Evolutionary conservation across 2,113 vertebrate genomes (phyloP).

Genomic region (Nerophis ophidion): DNA sequence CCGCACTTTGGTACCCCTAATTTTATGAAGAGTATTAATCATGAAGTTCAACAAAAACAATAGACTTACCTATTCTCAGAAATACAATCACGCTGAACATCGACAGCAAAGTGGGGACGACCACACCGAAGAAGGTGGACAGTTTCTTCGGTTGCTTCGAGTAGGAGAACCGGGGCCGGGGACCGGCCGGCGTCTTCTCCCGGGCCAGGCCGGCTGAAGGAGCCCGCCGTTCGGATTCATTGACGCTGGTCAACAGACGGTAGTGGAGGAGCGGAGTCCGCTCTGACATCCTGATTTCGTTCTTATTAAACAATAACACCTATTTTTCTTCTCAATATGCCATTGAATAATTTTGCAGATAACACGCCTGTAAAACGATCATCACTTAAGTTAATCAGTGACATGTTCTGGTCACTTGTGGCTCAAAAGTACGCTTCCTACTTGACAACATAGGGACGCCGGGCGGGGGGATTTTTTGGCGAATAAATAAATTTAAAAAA

Average conservation of each 20-base stretch:
- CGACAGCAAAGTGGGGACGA: conserved; percentile 84
- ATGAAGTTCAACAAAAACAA: too few relatives aligned
- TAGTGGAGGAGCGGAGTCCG: conserved; percentile 82
- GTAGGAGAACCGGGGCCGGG: conserved; percentile 19
- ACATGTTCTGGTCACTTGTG: neutral
- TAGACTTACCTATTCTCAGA: conserved; percentile 80
- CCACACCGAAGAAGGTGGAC: conserved; percentile 83
- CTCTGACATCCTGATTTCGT: conserved; percentile 65
- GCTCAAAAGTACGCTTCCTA: neutral
- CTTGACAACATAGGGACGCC: conserved; percentile 13
- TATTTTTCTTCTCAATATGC: neutral
- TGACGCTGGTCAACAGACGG: conserved; percentile 74
- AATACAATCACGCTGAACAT: conserved; percentile 93
- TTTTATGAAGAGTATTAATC: too few relatives aligned
- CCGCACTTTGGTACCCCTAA: too few relatives aligned
- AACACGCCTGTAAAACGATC: neutral
- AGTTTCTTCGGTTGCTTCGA: conserved; percentile 68
- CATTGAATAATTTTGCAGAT: neutral
- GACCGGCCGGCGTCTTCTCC: conserved; percentile 23
- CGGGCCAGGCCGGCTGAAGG: conserved; percentile 39
- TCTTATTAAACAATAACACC: neutral
- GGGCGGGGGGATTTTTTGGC: neutral
- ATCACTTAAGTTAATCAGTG: conserved; percentile 3
- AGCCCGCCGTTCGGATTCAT: conserved; percentile 52
- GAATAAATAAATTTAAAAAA: neutral